phyloP scores from a whole-genome alignment of 2,797 vertebrate genomes.

The Poecile montanus region DNA sequence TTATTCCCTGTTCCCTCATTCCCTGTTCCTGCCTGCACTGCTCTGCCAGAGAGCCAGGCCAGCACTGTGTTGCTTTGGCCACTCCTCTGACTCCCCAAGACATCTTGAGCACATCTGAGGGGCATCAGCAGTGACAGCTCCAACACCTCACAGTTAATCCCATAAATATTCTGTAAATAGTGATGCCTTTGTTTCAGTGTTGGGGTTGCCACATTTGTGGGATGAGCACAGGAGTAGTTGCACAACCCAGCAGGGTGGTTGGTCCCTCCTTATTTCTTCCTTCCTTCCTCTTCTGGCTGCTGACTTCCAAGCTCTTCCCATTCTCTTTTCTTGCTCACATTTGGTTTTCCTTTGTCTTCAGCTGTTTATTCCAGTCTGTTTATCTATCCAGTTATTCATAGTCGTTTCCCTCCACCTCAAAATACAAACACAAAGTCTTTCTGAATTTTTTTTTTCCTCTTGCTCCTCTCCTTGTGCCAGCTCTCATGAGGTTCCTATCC shows the following conservation, averaged over 20 bases:
- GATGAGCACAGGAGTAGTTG: background rate
- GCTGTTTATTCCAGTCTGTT: background rate
- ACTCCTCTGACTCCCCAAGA: background rate
- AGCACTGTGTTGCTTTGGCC: background rate
- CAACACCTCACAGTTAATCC: fast-evolving
- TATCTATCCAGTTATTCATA: background rate
- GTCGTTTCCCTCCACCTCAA: background rate
- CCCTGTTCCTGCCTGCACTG: background rate
- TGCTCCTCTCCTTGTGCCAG: background rate
- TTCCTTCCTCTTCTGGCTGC: background rate
- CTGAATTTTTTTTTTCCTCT: background rate
- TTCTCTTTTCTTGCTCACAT: background rate
- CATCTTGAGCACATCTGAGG: background rate
- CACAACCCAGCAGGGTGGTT: background rate
- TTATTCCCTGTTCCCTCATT: background rate
- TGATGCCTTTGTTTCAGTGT: background rate
- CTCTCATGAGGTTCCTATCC: background rate
- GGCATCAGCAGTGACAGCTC: background rate
- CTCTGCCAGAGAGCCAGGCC: background rate
- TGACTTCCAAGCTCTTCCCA: background rate
- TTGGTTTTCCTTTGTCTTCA: background rate
- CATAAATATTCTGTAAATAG: background rate
- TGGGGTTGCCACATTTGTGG: fast-evolving
- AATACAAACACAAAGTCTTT: background rate
- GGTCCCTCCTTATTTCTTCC: background rate